phyloP scores from a whole-genome alignment of 1,140 invertebrate genomes.

The Philopotamus ludificatus region DNA sequence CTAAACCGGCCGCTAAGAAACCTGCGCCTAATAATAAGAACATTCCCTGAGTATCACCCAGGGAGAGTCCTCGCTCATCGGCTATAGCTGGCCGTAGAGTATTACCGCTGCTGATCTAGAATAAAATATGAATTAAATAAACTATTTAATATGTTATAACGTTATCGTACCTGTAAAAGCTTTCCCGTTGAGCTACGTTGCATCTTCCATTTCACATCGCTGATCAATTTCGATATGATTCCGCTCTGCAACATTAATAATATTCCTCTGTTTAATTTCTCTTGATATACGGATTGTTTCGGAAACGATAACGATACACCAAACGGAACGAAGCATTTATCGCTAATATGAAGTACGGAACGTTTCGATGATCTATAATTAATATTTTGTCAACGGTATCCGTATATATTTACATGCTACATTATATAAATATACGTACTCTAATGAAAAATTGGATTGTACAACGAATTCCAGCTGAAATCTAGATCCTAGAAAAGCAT shows the following conservation, averaged over 20 bases:
- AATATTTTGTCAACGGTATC: background rate
- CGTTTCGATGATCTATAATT: slow-evolving; percentile 55
- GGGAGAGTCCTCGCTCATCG: slow-evolving; percentile 67
- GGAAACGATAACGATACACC: slow-evolving; percentile 63
- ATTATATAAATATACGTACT: slow-evolving; percentile 46
- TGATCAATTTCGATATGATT: slow-evolving; percentile 62
- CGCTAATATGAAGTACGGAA: slow-evolving; percentile 64
- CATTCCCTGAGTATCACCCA: slow-evolving; percentile 77
- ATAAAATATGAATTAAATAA: background rate
- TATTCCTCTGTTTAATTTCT: slow-evolving; percentile 60
- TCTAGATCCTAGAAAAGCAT: slow-evolving; percentile 69
- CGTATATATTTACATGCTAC: slow-evolving; percentile 8
- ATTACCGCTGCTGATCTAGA: slow-evolving; percentile 28
- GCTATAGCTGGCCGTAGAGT: slow-evolving; percentile 47
- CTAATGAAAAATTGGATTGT: slow-evolving; percentile 64
- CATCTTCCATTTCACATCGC: slow-evolving; percentile 68
- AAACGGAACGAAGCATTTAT: slow-evolving; percentile 69
- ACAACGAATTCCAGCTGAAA: slow-evolving; percentile 67
- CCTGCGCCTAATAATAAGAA: slow-evolving; percentile 70
- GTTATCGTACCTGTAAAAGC: slow-evolving; percentile 56
- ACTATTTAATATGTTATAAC: slow-evolving; percentile 5
- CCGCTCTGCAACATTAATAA: slow-evolving; percentile 63
- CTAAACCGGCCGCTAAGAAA: slow-evolving; percentile 58
- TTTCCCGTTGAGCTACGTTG: slow-evolving; percentile 60
- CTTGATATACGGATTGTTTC: slow-evolving; percentile 60